Evolutionary conservation across 2,888 invertebrate genomes (phyloP).

Genomic region (Ichneumon xanthorius): DNA sequence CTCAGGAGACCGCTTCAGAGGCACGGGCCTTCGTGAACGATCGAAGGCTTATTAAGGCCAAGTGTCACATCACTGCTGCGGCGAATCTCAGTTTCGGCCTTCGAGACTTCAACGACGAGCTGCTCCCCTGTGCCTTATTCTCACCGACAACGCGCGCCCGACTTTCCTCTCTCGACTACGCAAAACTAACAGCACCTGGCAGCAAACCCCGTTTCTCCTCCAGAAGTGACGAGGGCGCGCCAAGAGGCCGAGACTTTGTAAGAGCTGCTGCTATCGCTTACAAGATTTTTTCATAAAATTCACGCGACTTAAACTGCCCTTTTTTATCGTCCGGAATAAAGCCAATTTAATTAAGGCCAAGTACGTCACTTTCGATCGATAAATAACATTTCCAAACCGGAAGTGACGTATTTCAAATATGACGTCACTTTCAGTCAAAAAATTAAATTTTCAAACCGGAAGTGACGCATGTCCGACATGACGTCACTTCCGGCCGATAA

Average conservation of each 20-base stretch:
- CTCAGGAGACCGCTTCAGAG: conserved; percentile 32
- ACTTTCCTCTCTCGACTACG: conserved; percentile 28
- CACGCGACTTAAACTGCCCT: background rate
- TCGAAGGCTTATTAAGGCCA: conserved; percentile 83
- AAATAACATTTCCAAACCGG: too few relatives aligned
- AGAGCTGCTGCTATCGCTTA: background rate
- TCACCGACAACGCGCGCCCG: conserved; percentile 14
- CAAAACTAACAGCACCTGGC: conserved; percentile 30
- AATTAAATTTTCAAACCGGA: too few relatives aligned
- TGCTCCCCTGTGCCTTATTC: conserved; percentile 31
- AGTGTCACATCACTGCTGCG: conserved; percentile 77
- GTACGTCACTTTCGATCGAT: too few relatives aligned
- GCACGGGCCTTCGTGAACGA: conserved; percentile 69
- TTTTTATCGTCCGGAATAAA: conserved; percentile 15
- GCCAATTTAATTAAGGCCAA: conserved; percentile 7
- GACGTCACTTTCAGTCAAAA: too few relatives aligned
- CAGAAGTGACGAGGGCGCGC: conserved; percentile 13
- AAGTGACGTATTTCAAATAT: too few relatives aligned
- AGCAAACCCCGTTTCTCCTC: conserved; percentile 22
- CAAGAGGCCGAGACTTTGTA: conserved; percentile 18
- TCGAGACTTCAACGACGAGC: conserved; percentile 56
- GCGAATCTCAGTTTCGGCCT: conserved; percentile 68
- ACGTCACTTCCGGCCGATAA: too few relatives aligned
- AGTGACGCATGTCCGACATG: too few relatives aligned
- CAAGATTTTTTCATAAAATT: conserved; percentile 40